Conservation (phyloP, 2,888 invertebrate genomes). For the Drosophila helvetica region DNA sequence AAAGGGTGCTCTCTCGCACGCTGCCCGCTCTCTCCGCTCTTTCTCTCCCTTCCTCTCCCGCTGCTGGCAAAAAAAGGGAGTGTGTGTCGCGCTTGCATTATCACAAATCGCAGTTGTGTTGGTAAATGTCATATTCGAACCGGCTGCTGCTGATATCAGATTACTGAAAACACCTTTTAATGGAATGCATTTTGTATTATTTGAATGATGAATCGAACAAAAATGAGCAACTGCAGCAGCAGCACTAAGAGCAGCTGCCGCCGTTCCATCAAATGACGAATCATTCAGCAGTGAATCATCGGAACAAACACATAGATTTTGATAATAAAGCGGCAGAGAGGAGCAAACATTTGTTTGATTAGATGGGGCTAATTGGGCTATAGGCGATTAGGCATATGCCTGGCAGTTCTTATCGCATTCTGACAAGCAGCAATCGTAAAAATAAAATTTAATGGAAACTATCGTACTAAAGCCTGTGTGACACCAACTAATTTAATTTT, state of each 20-base stretch:
- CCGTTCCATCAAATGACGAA: conserved; percentile 1
- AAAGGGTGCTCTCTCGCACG: conserved; percentile 39
- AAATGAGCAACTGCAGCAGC: background rate
- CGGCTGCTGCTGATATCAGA: conserved; percentile 29
- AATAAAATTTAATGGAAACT: background rate
- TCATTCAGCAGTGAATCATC: conserved; percentile 10
- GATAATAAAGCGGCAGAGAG: conserved; percentile 1
- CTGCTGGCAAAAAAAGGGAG: conserved; percentile 27
- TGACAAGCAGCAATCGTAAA: background rate
- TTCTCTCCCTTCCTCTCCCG: conserved; percentile 7
- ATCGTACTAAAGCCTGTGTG: background rate
- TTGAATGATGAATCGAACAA: background rate
- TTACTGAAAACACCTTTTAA: conserved; percentile 5
- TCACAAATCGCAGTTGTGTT: conserved; percentile 20
- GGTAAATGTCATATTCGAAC: conserved; percentile 1
- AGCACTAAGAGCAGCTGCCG: background rate
- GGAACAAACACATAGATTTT: background rate
- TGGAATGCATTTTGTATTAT: conserved; percentile 5
- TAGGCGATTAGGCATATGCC: conserved; percentile 17
- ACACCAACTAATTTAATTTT: background rate
- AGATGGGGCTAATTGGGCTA: conserved; percentile 11
- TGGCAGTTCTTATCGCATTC: conserved; percentile 17
- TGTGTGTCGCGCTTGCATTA: conserved; percentile 23
- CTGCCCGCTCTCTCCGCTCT: background rate
- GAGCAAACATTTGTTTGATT: conserved; percentile 10